Evolutionary conservation across 2,888 invertebrate genomes (phyloP).

Genomic region (Cyclophora punctaria): DNA sequence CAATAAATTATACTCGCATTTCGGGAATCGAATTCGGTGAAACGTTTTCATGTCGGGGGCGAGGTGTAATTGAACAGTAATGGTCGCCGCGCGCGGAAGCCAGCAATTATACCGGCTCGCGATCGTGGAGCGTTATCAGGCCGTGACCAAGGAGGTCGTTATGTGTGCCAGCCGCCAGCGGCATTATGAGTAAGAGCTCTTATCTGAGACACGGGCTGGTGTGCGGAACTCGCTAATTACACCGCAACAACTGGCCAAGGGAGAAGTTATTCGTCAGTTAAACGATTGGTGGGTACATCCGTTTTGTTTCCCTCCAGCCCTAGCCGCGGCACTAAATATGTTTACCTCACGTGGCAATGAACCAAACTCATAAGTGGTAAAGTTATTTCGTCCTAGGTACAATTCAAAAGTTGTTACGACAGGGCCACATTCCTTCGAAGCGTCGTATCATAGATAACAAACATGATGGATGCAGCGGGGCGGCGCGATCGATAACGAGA

Average conservation of each 20-base stretch:
- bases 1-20: conserved; percentile 61
- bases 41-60: conserved; percentile 30
- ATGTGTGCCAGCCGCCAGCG: conserved; percentile 29
- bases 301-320: no score
- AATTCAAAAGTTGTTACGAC: conserved; percentile 18
- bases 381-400: no score
- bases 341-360: no score
- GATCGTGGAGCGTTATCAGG: conserved; percentile 46
- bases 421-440: no score
- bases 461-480: no score
- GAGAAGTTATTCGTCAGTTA: no score
- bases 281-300: no score
- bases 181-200: conserved; percentile 37
- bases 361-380: no score
- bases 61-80: conserved; percentile 26
- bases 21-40: conserved; percentile 46
- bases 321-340: no score
- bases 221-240: conserved; percentile 30
- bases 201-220: conserved; percentile 34
- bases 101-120: conserved; percentile 36
- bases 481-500: no score
- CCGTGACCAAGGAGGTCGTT: conserved; percentile 48
- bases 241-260: conserved; percentile 13
- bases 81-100: conserved; percentile 35
- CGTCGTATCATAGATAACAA: no score